phyloP scores from a whole-genome alignment of 2,888 invertebrate species.

The Hyppa rectilinea region DNA sequence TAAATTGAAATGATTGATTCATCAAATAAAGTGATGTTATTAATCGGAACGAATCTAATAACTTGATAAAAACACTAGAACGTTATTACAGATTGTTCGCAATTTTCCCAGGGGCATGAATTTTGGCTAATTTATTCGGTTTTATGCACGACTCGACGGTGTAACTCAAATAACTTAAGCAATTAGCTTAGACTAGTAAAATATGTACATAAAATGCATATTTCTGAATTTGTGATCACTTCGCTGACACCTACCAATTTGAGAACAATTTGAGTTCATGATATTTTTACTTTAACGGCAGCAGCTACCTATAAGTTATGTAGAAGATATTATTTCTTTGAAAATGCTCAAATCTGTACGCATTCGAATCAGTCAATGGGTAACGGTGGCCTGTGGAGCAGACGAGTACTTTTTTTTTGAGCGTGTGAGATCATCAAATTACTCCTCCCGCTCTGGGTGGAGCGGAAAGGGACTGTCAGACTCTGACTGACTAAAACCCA shows the following conservation, averaged over 20 bases:
- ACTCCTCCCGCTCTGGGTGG: too few relatives aligned
- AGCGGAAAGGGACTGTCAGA: too few relatives aligned
- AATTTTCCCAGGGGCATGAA: constrained; percentile 15
- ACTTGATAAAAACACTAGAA: constrained; percentile 6
- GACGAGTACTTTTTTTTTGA: too few relatives aligned
- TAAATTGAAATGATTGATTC: constrained; percentile 20
- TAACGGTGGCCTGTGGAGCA: too few relatives aligned
- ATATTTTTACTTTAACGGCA: background rate
- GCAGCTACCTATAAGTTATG: background rate
- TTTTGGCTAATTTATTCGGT: constrained; percentile 23
- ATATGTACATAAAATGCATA: constrained; percentile 42
- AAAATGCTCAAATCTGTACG: background rate
- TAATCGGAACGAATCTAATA: background rate
- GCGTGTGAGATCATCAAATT: too few relatives aligned
- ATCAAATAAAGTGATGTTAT: constrained; percentile 5
- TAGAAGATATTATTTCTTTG: background rate
- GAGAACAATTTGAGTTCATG: constrained; percentile 9
- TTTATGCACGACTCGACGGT: constrained; percentile 16
- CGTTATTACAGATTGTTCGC: constrained; percentile 3
- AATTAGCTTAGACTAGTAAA: constrained; percentile 36
- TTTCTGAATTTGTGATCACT: constrained; percentile 28
- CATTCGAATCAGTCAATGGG: background rate
- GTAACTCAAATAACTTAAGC: constrained; percentile 30
- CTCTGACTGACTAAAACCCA: too few relatives aligned
- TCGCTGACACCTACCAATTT: constrained; percentile 22